Conservation (phyloP, 2,113 vertebrate genomes). For the Stegostoma tigrinum region DNA sequence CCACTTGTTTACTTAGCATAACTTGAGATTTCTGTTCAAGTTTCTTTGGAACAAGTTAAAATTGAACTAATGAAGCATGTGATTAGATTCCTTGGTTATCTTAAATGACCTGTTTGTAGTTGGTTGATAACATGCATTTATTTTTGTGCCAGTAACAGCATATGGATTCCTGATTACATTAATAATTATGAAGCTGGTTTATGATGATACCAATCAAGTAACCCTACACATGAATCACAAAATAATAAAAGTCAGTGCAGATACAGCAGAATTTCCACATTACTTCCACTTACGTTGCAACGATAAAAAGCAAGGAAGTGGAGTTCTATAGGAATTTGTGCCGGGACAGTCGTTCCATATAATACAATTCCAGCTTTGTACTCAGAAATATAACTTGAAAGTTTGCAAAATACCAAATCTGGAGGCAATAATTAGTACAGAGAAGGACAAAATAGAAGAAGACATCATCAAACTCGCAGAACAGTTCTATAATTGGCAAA, state of each 20-base stretch:
- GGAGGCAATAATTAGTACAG: not conserved
- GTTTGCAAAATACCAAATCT: not conserved
- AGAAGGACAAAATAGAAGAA: not conserved
- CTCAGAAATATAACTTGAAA: not conserved
- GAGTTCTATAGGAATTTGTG: not conserved
- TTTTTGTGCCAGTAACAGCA: not conserved
- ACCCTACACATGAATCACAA: not conserved
- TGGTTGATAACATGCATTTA: not conserved
- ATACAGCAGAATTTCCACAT: not conserved
- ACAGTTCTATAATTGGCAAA: not conserved
- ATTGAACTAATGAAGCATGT: not conserved
- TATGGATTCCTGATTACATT: not conserved
- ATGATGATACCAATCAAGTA: not conserved
- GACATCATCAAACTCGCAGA: not conserved
- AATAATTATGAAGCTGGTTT: not conserved
- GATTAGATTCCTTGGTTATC: not conserved
- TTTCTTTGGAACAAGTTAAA: not conserved
- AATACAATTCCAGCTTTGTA: no score
- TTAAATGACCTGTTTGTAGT: not conserved
- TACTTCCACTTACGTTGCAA: not conserved
- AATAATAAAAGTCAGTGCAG: not conserved
- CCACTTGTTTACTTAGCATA: not conserved
- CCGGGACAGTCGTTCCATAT: not conserved
- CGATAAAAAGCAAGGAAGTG: not conserved
- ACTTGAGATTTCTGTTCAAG: slow-evolving; percentile 16